Base-by-base conservation (phyloP, 2,888 invertebrate genomes). In the Autographa pulchrina region DNA sequence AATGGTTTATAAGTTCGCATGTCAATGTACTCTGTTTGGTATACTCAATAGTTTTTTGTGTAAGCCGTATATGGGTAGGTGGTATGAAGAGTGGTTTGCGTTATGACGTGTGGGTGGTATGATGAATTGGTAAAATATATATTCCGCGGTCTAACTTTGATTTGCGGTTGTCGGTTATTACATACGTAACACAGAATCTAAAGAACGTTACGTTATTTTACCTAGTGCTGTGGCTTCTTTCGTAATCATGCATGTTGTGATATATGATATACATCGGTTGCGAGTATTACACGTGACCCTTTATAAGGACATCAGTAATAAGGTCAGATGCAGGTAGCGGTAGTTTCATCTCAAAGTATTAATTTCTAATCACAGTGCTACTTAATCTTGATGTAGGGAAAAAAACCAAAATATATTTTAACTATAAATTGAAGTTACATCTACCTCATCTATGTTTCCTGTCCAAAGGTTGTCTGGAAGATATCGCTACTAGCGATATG, bases 21-120 rank as follows among this genome's bases (percentile, higher is more conserved):
- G 89, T 86, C 89, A 89, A 88, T 83, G 87, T 82, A 84, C 87
- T 83, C 76, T 75, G 78, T 74, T 74, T 65, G 16, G 77, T 71
- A 81, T 71, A 65, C 41, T 70, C 8, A 14, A 54, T 65, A 7
- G 25, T 71, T 82, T 82, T 38, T 81, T 79, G 71, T 70, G 41
- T 31, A 31, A 38, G 9, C 80, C 72, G 68, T 75, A 70, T 73
- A 72, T 70, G 82, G 80, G 41, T 16, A 60, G 62, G 60, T 82
- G 61, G 71, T 68, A 54, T 71, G 69, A 81, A 72, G 75, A 84
- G 62, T 72, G 68, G 75, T 79, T 74, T 67, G 70, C 62, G 62
- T 41, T 16, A 8, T 38, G 65, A 43, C 31, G 77, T 77, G 82
- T 84, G 74, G 83, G 85, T 63, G 69, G 70, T 56, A 74, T 59